phyloP scores from a whole-genome alignment of 30 jellyfish, hydroid and myxozoan genomes.

The Hydractinia echinata region DNA sequence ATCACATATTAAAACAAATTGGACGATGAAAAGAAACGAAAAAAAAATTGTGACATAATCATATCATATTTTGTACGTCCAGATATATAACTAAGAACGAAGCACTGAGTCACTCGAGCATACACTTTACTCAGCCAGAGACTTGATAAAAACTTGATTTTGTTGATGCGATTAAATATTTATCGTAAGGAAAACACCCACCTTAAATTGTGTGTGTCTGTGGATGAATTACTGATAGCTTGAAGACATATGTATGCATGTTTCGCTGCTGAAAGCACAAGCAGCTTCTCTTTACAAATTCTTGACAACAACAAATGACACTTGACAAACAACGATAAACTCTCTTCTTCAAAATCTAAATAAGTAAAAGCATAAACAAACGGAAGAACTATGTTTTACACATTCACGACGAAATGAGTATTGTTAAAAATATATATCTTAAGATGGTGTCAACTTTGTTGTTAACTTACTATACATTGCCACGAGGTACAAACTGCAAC shows the following conservation, averaged over 20 bases:
- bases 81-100: no score
- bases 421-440: no score
- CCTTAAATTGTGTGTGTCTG: constrained; percentile 28
- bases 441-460: no score
- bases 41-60: no score
- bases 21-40: no score
- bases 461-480: neutral
- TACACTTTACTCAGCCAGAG: no score
- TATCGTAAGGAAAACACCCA: neutral
- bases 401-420: no score
- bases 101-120: no score
- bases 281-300: neutral
- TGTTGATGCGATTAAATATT: no score
- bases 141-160: no score
- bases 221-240: constrained; percentile 8
- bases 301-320: constrained; percentile 24
- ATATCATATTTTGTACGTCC: no score
- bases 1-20: no score
- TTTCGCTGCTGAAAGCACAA: neutral
- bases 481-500: neutral
- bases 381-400: neutral
- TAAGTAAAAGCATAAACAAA: neutral
- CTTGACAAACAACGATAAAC: constrained; percentile 19
- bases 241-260: constrained; percentile 23
- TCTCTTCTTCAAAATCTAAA: constrained; percentile 27